Evolutionary conservation across 2,888 invertebrate genomes (phyloP).

Genomic region (Lithophane semibrunnea): DNA sequence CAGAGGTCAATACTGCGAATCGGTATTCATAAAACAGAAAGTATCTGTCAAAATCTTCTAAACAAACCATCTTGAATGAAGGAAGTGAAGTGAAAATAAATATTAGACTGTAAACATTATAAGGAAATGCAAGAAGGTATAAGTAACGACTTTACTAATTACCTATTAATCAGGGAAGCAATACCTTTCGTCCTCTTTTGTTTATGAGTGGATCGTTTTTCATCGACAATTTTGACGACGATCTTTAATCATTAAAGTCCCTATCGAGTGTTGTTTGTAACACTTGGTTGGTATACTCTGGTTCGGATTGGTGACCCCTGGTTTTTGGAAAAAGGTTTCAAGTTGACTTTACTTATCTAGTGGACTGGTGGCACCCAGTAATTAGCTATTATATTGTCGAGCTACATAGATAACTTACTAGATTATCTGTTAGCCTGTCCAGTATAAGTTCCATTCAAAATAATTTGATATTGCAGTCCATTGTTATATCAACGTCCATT

Average conservation of each 20-base stretch:
- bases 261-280: constrained; percentile 34
- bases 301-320: background rate
- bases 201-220: constrained; percentile 63
- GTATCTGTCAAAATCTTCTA: background rate
- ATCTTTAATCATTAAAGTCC: constrained; percentile 56
- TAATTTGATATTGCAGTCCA: constrained; percentile 14
- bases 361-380: background rate
- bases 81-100: background rate
- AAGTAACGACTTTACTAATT: constrained; percentile 60
- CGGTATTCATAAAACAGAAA: constrained; percentile 18
- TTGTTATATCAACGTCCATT: constrained; percentile 2
- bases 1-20: constrained; percentile 8
- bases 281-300: constrained; percentile 8
- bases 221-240: constrained; percentile 62
- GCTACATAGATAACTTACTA: background rate
- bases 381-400: background rate
- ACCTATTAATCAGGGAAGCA: constrained; percentile 64
- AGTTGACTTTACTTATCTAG: background rate
- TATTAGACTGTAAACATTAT: constrained; percentile 33
- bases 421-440: background rate
- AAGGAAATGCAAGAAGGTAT: constrained; percentile 41
- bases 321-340: constrained; percentile 9
- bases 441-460: constrained; percentile 14
- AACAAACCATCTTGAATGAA: constrained; percentile 25
- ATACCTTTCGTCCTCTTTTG: constrained; percentile 60